phyloP scores from a whole-genome alignment of 1,140 invertebrate species.

The Acromyrmex echinatior region DNA sequence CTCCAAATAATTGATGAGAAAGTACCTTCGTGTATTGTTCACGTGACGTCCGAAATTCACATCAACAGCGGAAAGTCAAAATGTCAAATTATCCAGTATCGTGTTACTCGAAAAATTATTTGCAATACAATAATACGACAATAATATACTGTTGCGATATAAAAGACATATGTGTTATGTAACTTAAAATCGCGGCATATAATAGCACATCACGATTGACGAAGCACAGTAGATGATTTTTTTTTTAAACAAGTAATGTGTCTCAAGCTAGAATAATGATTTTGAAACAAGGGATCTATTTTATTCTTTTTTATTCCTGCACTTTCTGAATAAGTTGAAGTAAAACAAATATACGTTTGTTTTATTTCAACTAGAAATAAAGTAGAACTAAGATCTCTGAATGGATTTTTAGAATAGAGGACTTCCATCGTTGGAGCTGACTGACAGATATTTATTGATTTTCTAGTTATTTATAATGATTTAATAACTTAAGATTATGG shows the following conservation, averaged over 20 bases:
- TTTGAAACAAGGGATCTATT: background rate
- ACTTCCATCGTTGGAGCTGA: conserved; percentile 6
- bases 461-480: background rate
- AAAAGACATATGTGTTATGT: conserved; percentile 1
- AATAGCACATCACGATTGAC: background rate
- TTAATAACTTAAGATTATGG: conserved; percentile 24
- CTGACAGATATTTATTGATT: background rate
- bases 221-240: conserved; percentile 8
- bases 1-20: no score
- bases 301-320: no score
- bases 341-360: no score
- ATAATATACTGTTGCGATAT: conserved; percentile 15
- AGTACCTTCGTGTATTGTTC: no score
- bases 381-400: background rate
- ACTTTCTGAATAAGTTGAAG: no score
- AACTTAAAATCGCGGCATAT: conserved; percentile 1
- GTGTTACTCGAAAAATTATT: background rate
- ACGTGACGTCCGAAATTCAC: background rate
- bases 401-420: background rate
- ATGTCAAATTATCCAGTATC: background rate
- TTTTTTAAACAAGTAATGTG: background rate
- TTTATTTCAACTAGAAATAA: no score
- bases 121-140: background rate
- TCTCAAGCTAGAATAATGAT: background rate
- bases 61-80: background rate